Conservation (phyloP, 2,797 vertebrate species). For the Acanthopagrus latus region DNA sequence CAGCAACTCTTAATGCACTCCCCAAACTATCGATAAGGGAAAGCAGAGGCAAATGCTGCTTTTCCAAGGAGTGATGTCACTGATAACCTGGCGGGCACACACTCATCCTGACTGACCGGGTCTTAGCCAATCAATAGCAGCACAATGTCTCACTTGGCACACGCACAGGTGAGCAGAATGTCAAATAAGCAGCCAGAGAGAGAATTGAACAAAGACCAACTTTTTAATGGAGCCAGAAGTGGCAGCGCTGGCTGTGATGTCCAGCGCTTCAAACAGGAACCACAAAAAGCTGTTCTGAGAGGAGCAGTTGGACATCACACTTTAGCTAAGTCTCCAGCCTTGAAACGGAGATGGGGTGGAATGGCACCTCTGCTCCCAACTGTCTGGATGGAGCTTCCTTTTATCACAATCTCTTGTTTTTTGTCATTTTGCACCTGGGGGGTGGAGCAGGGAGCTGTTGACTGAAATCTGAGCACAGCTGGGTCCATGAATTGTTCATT, state of each 20-base stretch:
- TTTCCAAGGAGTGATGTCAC: constrained; percentile 76
- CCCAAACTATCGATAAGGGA: constrained; percentile 76
- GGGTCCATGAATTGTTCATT: constrained; percentile 62
- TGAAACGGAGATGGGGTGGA: constrained; percentile 22
- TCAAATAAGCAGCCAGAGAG: constrained; percentile 61
- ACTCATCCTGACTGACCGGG: constrained; percentile 68
- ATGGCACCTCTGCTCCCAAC: constrained; percentile 40
- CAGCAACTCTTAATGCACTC: constrained; percentile 78
- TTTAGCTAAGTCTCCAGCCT: constrained; percentile 46
- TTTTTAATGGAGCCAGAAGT: constrained; percentile 60
- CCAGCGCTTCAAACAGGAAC: constrained; percentile 46
- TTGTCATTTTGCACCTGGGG: constrained; percentile 38
- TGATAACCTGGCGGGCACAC: constrained; percentile 75
- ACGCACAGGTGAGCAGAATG: constrained; percentile 76
- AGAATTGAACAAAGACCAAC: constrained; percentile 48
- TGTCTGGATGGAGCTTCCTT: constrained; percentile 46
- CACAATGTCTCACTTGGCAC: constrained; percentile 70
- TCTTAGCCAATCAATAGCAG: constrained; percentile 74
- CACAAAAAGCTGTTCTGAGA: constrained; percentile 62
- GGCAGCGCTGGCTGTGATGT: constrained; percentile 55
- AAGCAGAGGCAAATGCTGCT: constrained; percentile 53
- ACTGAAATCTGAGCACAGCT: constrained; percentile 62
- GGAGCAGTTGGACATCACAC: constrained; percentile 55
- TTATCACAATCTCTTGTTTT: constrained; percentile 49
- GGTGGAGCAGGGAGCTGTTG: constrained; percentile 31